Evolutionary conservation across 23 tunicate species (phyloP), one percentile per base, ranked within the genome.

Genomic region (Styela clava): DNA sequence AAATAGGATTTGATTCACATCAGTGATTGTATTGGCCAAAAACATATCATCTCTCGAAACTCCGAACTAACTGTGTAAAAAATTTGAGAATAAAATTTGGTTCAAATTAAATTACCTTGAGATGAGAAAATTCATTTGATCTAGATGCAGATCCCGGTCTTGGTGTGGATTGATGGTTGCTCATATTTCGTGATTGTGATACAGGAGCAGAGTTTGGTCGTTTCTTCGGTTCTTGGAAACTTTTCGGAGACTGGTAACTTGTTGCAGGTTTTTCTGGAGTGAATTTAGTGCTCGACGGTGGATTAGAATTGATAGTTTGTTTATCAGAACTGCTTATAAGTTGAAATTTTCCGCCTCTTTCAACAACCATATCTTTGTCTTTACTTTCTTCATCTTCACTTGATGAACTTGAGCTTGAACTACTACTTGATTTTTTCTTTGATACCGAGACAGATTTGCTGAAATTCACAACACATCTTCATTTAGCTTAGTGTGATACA

Each of bases 101-200:
- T n/a, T n/a, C n/a, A n/a, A n/a, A n/a, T n/a, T 67, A 67, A 25
- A 67, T 67, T 67, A 76, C 81, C 81, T 76, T 76, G 64, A 76
- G 35, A 29, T 76, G 64, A 51, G 64, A 52, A 44, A 37, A 76
- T 52, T 76, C 81, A 1, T 52, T 23, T 24, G 64, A 44, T 52
- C 81, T 76, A 9, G 81, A 76, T 1, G 81, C 81, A 18, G 81
- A 76, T 26, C 62, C 64, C 21, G 81, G 81, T 29, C 81, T 35
- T 32, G 32, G 37, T 71, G 35, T 71, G 5, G 34, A 22, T 20
- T 32, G 32, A 30, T n/a, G 7, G 7, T 71, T 31, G 24, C 5
- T 21, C 23, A 71, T 22, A 28, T 33, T 30, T 3, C 37, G 32
- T 2, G 77, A 71, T 71, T 71, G 32, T 31, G 37, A 33, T 16